Evolutionary conservation across 2,113 vertebrate genomes (phyloP).

Genomic region (Cheirogaleus medius): DNA sequence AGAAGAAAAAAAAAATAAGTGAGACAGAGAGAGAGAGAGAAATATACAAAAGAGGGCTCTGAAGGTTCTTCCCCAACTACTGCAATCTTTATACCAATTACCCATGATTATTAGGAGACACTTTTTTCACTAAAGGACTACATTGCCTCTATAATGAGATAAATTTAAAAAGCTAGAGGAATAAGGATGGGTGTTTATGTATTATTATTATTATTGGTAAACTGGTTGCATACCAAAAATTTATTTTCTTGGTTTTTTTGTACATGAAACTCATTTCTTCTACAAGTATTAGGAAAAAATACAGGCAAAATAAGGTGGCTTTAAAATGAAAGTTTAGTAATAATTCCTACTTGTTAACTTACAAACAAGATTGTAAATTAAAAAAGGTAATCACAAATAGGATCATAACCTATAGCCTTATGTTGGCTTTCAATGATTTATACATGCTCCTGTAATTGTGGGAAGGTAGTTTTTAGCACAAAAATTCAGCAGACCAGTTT

Average conservation of each 20-base stretch:
- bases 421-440: slow-evolving; percentile 25
- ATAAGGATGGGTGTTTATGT: not conserved
- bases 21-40: not conserved
- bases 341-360: slow-evolving; percentile 29
- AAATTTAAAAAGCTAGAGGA: slow-evolving; percentile 10
- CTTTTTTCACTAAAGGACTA: not conserved
- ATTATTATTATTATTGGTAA: not conserved
- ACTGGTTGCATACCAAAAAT: slow-evolving; percentile 28
- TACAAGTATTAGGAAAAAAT: not conserved
- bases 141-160: not conserved
- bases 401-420: not conserved
- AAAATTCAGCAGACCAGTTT: slow-evolving; percentile 34
- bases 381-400: slow-evolving; percentile 24
- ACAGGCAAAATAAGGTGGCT: not conserved
- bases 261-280: slow-evolving; percentile 26
- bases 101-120: not conserved
- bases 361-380: not conserved
- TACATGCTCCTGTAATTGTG: not conserved
- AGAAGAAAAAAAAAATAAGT: no score
- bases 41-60: not conserved
- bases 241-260: slow-evolving; percentile 17
- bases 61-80: not conserved
- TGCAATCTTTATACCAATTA: not conserved
- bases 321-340: slow-evolving; percentile 34
- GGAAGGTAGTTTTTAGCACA: slow-evolving; percentile 14